Evolutionary conservation across 2,888 invertebrate species (phyloP).

Genomic region (Thelaira solivaga): DNA sequence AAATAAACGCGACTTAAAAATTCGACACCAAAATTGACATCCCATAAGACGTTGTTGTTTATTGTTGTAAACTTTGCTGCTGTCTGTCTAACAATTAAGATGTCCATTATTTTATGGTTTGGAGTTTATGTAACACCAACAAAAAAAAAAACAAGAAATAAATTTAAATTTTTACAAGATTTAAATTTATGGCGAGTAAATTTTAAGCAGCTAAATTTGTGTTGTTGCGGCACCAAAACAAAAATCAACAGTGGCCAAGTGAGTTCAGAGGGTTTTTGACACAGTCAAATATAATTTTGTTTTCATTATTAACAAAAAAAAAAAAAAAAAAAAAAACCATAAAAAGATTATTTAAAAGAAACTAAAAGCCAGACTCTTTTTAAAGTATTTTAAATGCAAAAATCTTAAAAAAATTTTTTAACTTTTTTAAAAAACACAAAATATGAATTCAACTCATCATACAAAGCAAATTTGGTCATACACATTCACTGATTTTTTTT

Average conservation of each 20-base stretch:
- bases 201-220: conserved; percentile 20
- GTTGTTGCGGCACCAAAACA: neutral
- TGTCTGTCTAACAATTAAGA: neutral
- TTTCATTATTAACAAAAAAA: too few species aligned
- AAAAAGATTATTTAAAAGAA: neutral
- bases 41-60: neutral
- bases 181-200: conserved; percentile 5
- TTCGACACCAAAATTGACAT: conserved; percentile 34
- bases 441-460: too few species aligned
- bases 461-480: neutral
- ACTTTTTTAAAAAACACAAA: neutral
- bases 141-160: too few species aligned
- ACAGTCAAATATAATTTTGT: conserved; percentile 21
- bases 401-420: conserved; percentile 12
- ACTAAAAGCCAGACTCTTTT: too few species aligned
- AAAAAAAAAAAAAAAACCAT: neutral
- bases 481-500: neutral
- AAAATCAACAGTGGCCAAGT: neutral
- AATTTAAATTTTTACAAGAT: neutral
- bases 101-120: conserved; percentile 24
- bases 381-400: neutral
- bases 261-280: conserved; percentile 18
- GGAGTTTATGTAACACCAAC: neutral
- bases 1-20: neutral
- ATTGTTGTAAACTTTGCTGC: neutral